phyloP scores from a whole-genome alignment of 1,140 invertebrate species.

The Drosophila mayri region DNA sequence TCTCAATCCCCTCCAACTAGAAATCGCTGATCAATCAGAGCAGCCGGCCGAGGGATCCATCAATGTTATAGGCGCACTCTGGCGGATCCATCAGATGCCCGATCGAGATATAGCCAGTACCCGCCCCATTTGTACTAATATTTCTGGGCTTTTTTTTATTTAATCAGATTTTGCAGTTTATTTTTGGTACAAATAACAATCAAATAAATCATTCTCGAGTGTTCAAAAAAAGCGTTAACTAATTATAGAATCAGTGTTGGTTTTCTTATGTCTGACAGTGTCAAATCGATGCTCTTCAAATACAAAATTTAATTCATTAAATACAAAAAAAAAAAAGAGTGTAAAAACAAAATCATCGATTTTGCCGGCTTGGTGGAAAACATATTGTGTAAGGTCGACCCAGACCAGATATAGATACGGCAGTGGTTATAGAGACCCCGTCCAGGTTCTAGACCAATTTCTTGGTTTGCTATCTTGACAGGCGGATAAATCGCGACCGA shows the following conservation, averaged over 20 bases:
- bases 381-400: slow-evolving; percentile 23
- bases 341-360: slow-evolving; percentile 17
- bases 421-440: slow-evolving; percentile 10
- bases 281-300: slow-evolving; percentile 72
- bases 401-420: slow-evolving; percentile 21
- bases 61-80: slow-evolving; percentile 11
- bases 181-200: slow-evolving; percentile 57
- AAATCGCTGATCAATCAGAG: slow-evolving; percentile 29
- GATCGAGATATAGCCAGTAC: slow-evolving; percentile 4
- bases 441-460: slow-evolving; percentile 17
- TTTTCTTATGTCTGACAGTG: slow-evolving; percentile 50
- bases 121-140: slow-evolving; percentile 24
- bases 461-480: slow-evolving; percentile 62
- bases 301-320: slow-evolving; percentile 40
- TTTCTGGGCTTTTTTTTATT: slow-evolving; percentile 2
- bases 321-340: neutral
- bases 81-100: slow-evolving; percentile 27
- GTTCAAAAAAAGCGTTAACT: slow-evolving; percentile 31
- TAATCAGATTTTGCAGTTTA: slow-evolving; percentile 44
- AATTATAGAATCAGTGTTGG: slow-evolving; percentile 47
- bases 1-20: neutral
- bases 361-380: slow-evolving; percentile 12
- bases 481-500: slow-evolving; percentile 60
- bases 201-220: slow-evolving; percentile 78
- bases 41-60: slow-evolving; percentile 20